Evolutionary conservation across 2,797 vertebrate genomes (phyloP), one percentile per base, ranked within the genome.

Genomic region (Acestrorhynchus altus): DNA sequence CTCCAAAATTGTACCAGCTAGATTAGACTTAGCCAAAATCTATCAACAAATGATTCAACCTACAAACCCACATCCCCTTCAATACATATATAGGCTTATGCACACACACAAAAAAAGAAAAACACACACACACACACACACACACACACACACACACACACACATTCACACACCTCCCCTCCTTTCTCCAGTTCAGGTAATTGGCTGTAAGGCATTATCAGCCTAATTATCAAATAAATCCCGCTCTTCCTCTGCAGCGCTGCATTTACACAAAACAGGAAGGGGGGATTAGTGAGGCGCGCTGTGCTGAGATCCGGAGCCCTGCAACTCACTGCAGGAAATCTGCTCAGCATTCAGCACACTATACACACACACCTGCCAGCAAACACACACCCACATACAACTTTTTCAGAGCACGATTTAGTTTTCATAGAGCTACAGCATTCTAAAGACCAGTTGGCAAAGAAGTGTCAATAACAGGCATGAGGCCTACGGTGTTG

Each of bases 261-360:
- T 78, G 79, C 82, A 76, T 85, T 86, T 83, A 86, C 87, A 87
- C 90, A 87, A 90, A 92, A 92, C 93, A 93, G 93, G 93, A 93
- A 94, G 89, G 84, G 79, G 83, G 92, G 92, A 93, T 93, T 93
- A 94, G 89, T 90, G 86, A 76, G 87, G 87, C 83, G 84, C 85
- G 56, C 89, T 87, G 89, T 66, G 83, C 89, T 80, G 82, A 92
- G 90, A 90, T 93, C 91, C 91, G 89, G 90, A 91, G 88, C 83
- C 77, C 80, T 88, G 91, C 90, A 87, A 82, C 80, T 71, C 76
- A 54, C 84, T 82, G 75, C 80, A 82, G 83, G 77, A 81, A 82
- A 74, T 82, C 75, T 76, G 81, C 75, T 80, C 72, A 73, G 72
- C 76, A 69, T 81, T 74, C 56, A 80, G 64, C 72, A 66, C 67